Base-by-base conservation (phyloP, 2,113 vertebrate species). In the Mormyrus lacerda region DNA sequence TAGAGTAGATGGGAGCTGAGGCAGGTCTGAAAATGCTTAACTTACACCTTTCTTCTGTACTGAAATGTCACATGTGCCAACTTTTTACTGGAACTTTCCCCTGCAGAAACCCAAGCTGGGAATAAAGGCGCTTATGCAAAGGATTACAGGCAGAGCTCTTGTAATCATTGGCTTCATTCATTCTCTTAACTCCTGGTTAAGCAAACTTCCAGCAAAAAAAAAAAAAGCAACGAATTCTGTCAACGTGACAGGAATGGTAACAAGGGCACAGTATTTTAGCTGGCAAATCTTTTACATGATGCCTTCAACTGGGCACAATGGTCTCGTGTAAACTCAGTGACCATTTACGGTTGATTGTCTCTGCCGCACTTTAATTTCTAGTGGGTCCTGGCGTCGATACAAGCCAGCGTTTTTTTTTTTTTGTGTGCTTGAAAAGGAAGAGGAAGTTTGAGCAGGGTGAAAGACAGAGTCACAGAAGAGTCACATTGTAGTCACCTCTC, bases 301-400 rank as follows among this genome's bases (percentile, higher is more conserved):
- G 42, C 35, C 82, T 47, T 84, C 7, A n/a, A 0, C 84, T 51
- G 84, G n/a, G 27, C 7, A 84, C 21, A n/a, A 51, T 50, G 47
- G 47, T 7, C 84, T 51, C n/a, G 84, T 85, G n/a, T 86, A 51
- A 86, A 91, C 93, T 90, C 44, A 47, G 44, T 19, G 61, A 94
- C 90, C 92, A 93, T 93, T 95, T 93, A 87, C 91, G 92, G 27
- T 89, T 94, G 91, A 94, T 92, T 92, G 91, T 84, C 44, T 45
- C 39, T 44, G 79, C 1, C 1, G 79, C 82, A 91, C 93, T 93
- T 94, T 89, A 90, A 55, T 91, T 93, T 94, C 90, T 92, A 94
- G 92, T 92, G 94, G 92, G 92, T 93, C 94, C 91, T 93, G 89
- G 89, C 91, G 85, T 89, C 83, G 92, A 92, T 86, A 88, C 79